Evolutionary conservation across 2,113 vertebrate species (phyloP), one percentile per base, ranked within the genome.

Genomic region (Delphinapterus leucas): DNA sequence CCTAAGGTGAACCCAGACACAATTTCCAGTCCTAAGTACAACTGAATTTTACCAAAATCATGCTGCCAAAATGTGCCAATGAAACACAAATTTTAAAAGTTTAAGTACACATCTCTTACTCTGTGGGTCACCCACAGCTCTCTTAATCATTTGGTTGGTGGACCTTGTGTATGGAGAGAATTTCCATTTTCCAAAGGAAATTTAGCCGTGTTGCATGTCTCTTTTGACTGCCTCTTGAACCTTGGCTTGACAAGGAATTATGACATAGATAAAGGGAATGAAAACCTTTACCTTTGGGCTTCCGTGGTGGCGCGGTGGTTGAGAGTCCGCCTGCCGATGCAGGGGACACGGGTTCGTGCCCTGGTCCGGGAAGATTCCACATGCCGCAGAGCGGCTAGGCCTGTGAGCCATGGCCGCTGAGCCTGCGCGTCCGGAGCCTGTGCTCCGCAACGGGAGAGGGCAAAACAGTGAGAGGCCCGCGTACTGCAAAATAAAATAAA

Each of bases 1-100:
- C 65, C 11, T 49, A 96, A 76, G 94, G 96, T 98, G 96, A 98
- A 97, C 63, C 58, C 58, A 96, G 71, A 28, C 83, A 89, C 88
- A 97, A 96, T 98, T 98, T 97, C 25, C 74, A 97, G 76, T 83
- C 36, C 55, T 79, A 68, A 82, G 2, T 90, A 33, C 12, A 73
- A 73, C 20, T 82, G 26, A 77, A 71, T 93, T 90, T 82, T 25
- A 74, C 74, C 15, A 63, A 77, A 96, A 60, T 94, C 20, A 33
- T 71, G 0, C 9, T 53, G 18, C 26, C 26, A 87, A 87, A 94
- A 31, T 80, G 38, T 65, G 61, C 25, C 67, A 87, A 33, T 76
- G 71, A 90, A 55, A 67, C 41, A 76, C 73, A 83, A 58, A 70
- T 88, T 79, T 41, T 63, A 85, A 90, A 71, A 60, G 9, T 49